Base-by-base conservation (phyloP, 1,140 invertebrate genomes). In the Periplaneta americana region DNA sequence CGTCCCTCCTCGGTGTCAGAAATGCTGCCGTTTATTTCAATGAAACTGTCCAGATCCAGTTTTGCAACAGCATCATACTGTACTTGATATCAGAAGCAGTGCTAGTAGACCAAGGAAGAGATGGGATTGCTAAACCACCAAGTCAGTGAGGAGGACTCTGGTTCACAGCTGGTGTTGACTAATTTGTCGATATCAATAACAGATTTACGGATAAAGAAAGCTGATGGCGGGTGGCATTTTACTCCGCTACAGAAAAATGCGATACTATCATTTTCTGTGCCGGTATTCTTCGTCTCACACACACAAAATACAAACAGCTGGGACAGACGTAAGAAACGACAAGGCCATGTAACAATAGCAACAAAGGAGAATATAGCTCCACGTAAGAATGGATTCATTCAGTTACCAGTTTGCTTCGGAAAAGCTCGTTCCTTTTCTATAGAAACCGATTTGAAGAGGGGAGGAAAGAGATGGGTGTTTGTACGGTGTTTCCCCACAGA, bases 261-360 rank as follows among this genome's bases (percentile, higher is more conserved):
- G n/a, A 66, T 66, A 0, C 22, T 66, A 22, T 36, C 75, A 28
- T 33, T 77, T 35, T 34, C 32, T 77, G 75, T 77, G 22, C 15
- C 5, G 9, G 17, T 33, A 77, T 77, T 36, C 35, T 77, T 77
- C 75, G 17, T 36, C 31, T 22, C 35, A 36, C 75, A 75, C 34
- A 34, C 75, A 34, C 22, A 66, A 28, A 28, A 66, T 36, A 77
- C 75, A 34, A 77, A 77, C 75, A 77, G 75, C 75, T 77, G 75
- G 75, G 75, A 77, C n/a, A 77, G 75, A 77, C 75, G 75, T 77
- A 77, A 77, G 32, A 33, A 77, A 36, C 48, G 75, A 33, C 75
- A 77, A 35, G 13, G 18, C 39, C n/a, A 5, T 15, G 10, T 15
- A 33, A 76, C 75, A 76, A 77, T 77, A 13, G n/a, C 1, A 34